Evolutionary conservation across 2,888 invertebrate species (phyloP), one percentile per base, ranked within the genome.

Genomic region (Leptura quadrifasciata): DNA sequence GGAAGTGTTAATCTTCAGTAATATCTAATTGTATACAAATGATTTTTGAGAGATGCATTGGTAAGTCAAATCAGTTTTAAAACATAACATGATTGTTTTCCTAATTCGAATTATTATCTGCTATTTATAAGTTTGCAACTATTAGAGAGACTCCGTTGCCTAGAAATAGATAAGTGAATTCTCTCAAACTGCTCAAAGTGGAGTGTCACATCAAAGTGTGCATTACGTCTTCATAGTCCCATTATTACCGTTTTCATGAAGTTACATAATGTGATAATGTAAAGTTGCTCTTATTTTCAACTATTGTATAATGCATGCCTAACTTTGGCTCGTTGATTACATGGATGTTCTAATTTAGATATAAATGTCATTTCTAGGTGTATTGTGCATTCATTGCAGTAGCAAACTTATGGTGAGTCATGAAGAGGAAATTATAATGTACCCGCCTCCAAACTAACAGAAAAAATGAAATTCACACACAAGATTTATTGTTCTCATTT

Each of bases 121-220:
- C 18, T 57, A 57, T 20, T 57, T 57, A 57, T 21, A 65, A 15
- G 24, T 47, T 52, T 20, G 17, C 35, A 64, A 35, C 35, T 64
- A 20, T 3, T n/a, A 17, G 17, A 47, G 63, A 64, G 39, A 8
- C 35, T 10, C 20, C 52, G n/a, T 65, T 52, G 61, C 35, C 65
- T 47, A 52, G 47, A 54, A 54, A 47, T 64, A 64, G 63, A 47
- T 21, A 47, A 64, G 12, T 64, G 21, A 21, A 39, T 64, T 20
- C 63, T 39, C 39, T 64, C 27, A 61, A 35, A 61, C 39, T 64
- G 39, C 15, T 64, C 63, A 64, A 57, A 57, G 57, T 15, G 61
- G 61, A 61, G 20, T 64, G 63, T 64, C 63, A 64, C 63, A 64
- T 64, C 63, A 64, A 64, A 65, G 65, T 65, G 24, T 65, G 65